Evolutionary conservation across 2,888 invertebrate species (phyloP), one percentile per base, ranked within the genome.

Genomic region (Volucella inanis): DNA sequence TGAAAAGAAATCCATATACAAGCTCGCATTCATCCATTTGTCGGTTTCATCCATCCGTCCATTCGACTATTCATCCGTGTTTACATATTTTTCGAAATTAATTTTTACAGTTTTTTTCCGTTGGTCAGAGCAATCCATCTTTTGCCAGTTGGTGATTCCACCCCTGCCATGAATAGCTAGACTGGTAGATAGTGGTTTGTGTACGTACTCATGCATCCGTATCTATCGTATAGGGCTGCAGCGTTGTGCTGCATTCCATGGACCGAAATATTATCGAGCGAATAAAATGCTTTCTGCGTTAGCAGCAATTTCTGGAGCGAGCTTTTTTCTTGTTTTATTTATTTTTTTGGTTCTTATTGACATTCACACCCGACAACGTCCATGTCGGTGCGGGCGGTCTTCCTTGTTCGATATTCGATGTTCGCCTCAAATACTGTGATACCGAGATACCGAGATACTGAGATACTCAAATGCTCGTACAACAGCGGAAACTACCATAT

Each of bases 401-500:
- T 68, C 43, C 50, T 72, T 67, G 49, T 61, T 76, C 75, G 52
- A 67, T 75, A 70, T 84, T 71, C 49, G 47, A 80, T 64, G 70
- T 64, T 75, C 6, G 31, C 31, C 61, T 67, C 45, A 41, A 68
- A 11, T 31, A 68, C 31, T 31, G 31, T 0, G 31, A 31, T 31
- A 31, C 31, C 6, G 31, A 31, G 31, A 31, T 31, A 31, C 31
- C 31, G 31, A 31, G 31, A 31, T 31, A 31, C 31, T 31, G 31
- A 31, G 31, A 31, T 31, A 31, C 31, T 6, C 31, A 31, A 31
- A 31, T 31, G 31, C 31, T 31, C 31, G 31, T 71, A 62, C 45
- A 80, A 71, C 61, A 70, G 65, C 61, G 65, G 71, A 75, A 75
- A 79, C 80, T 67, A n/a, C n/a, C n/a, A n/a, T n/a, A 62, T 71